Evolutionary conservation across 2,888 invertebrate species (phyloP).

Genomic region (Drosophila fungiperda): DNA sequence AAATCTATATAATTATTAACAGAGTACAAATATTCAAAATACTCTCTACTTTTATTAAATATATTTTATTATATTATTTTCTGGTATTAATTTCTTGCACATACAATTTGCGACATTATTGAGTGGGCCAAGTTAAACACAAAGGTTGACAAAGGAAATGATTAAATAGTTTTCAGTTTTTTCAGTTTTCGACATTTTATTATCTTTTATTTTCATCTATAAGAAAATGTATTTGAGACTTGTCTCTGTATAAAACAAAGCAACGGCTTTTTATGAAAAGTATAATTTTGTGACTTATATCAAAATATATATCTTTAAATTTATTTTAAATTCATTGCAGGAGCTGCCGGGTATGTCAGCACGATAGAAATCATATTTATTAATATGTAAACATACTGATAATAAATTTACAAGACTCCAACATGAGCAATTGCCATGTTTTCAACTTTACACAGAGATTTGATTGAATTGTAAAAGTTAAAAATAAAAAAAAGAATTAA

Average conservation of each 20-base stretch:
- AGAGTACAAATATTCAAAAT: not conserved
- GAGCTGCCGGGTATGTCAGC: no score
- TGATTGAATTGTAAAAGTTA: not conserved
- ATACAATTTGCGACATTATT: not conserved
- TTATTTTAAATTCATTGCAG: not conserved
- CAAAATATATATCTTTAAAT: not conserved
- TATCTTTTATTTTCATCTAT: not conserved
- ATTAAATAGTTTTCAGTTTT: not conserved
- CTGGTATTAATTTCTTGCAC: not conserved
- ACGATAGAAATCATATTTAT: fast-evolving
- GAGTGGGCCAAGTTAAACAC: no score
- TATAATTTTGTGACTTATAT: not conserved
- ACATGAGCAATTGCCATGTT: no score
- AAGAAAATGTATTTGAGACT: not conserved
- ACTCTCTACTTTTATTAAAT: not conserved
- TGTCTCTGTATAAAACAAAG: not conserved
- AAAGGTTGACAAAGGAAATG: not conserved
- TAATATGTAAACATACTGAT: not conserved
- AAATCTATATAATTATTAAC: not conserved
- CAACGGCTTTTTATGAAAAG: not conserved
- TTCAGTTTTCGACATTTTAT: not conserved
- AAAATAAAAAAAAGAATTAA: not conserved
- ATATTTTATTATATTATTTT: not conserved
- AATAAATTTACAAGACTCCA: not conserved
- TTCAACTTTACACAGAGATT: not conserved